phyloP scores from a whole-genome alignment of 2,888 invertebrate species.

The Pristionchus exspectatus region DNA sequence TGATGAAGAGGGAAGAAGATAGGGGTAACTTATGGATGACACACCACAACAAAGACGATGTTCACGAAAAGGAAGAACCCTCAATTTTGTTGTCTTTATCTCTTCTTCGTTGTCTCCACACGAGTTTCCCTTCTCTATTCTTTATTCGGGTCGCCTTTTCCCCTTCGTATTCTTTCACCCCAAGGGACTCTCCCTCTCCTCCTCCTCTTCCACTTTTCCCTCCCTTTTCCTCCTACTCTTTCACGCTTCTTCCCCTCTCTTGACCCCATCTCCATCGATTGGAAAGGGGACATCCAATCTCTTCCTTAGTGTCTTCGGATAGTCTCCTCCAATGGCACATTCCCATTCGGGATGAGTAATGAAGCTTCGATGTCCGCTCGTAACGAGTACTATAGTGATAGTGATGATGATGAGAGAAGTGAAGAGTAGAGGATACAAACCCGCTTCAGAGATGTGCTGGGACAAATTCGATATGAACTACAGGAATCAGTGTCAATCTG shows the following conservation, averaged over 20 bases:
- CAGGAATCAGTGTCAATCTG: constrained; percentile 74
- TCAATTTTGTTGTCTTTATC: constrained; percentile 16
- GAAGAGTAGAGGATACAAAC: neutral
- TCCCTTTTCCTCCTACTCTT: constrained; percentile 58
- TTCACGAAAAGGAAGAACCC: neutral
- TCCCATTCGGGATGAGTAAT: constrained; percentile 28
- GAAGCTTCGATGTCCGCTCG: neutral
- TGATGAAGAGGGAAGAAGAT: neutral
- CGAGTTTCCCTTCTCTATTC: constrained; percentile 49
- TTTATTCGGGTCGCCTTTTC: constrained; percentile 36
- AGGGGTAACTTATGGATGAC: neutral
- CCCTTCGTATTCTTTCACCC: neutral
- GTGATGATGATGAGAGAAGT: neutral
- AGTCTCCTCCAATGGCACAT: neutral
- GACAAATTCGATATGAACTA: constrained; percentile 77
- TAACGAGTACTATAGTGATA: neutral
- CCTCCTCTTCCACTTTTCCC: constrained; percentile 49
- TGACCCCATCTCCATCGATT: constrained; percentile 36
- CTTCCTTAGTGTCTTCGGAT: neutral
- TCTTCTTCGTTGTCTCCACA: constrained; percentile 36
- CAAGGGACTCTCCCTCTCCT: constrained; percentile 4
- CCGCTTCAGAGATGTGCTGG: constrained; percentile 76
- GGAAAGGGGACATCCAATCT: neutral
- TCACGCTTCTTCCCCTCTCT: constrained; percentile 50
- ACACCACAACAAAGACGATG: neutral